These are phyloP conservation scores for Norana najaformis DNA, from an alignment of 2,888 invertebrate genomes.

Conservation along the genomic window DNA sequence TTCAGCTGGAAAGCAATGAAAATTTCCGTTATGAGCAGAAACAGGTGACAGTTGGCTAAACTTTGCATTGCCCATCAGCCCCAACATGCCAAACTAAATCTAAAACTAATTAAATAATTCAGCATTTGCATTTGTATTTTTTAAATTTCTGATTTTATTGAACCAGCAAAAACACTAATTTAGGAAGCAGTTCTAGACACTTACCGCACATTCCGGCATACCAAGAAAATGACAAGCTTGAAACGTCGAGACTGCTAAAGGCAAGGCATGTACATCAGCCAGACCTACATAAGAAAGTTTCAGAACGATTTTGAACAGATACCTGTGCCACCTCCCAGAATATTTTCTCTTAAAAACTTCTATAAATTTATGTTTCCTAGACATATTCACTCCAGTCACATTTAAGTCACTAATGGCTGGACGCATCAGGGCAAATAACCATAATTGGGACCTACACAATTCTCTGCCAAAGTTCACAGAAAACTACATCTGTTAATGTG, in stretches of 20 bases:
- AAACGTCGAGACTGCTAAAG: conserved; percentile 74
- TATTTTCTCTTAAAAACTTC: no score
- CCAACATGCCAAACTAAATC: neutral
- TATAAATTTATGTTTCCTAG: neutral
- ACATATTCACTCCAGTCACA: neutral
- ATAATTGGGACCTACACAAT: neutral
- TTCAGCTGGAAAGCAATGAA: conserved; percentile 59
- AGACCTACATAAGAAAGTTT: conserved; percentile 49
- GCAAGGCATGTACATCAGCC: conserved; percentile 68
- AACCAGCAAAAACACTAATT: neutral
- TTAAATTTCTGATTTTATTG: neutral
- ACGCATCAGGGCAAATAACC: no score
- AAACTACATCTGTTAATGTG: neutral
- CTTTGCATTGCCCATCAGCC: neutral
- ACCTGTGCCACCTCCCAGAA: no score
- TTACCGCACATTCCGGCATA: conserved; percentile 79
- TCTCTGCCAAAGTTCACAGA: neutral
- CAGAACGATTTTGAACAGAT: neutral
- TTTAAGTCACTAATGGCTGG: neutral
- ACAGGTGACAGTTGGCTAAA: neutral
- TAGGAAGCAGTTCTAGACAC: conserved; percentile 27
- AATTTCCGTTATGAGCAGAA: neutral
- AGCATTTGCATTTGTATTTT: neutral
- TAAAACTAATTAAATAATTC: neutral
- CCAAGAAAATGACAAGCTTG: conserved; percentile 80